Base-by-base conservation (phyloP, 2,113 vertebrate genomes). In the Neogobius melanostomus region DNA sequence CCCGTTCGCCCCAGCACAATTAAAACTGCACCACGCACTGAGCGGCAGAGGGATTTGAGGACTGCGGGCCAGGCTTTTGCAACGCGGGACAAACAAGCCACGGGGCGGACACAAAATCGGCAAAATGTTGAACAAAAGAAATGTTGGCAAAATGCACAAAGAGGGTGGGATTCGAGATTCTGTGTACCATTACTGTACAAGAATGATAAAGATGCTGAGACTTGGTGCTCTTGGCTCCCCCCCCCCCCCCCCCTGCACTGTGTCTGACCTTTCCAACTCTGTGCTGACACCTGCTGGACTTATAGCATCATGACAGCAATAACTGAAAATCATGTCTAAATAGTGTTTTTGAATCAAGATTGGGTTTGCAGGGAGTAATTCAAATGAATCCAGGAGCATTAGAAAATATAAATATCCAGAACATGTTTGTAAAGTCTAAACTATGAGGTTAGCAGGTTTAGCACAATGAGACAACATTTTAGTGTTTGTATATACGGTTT, bases 211-310 rank as follows among this genome's bases (percentile, higher is more conserved):
- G 12, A 44, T 61, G 59, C n/a, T 56, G 28, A 11, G 28, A 47
- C 28, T 16, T 21, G 57, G 15, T 12, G 16, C 42, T 11, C 21
- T 60, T 0, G 50, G 5, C 44, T 75, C 65, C 28, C 21, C 21
- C 28, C 50, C 5, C 21, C 65, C 28, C 21, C 21, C 28, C 50
- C 5, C 21, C 6, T 42, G 5, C 2, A 1, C 6, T 45, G 5
- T 5, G 9, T 49, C 2, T 5, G 17, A 7, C 42, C 6, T 53
- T 71, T 74, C 62, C 70, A 28, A 61, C 11, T 12, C 67, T 7
- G 79, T 48, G 0, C 60, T 88, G 87, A 69, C 89, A 79, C 53
- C 87, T 89, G 17, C 79, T 88, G 89, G 86, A 28, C 72, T 46
- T 0, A 2, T 0, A n/a, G 1, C 11, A 64, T 64, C 11, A 87